phyloP scores from a whole-genome alignment of 2,888 invertebrate species.

The Drosophila picticornis region DNA sequence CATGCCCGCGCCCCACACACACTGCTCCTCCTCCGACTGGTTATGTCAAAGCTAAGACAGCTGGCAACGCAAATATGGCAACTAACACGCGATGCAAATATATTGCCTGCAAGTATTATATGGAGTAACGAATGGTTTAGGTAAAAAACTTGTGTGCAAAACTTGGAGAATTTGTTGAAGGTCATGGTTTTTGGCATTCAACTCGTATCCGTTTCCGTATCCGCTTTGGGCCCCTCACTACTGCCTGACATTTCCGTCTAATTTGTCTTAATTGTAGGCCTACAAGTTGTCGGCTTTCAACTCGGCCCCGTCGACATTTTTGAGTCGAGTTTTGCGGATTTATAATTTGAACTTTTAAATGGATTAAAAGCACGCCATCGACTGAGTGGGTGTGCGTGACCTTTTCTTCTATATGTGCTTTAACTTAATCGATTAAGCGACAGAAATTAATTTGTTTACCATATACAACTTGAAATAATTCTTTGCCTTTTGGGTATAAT shows the following conservation, averaged over 20 bases:
- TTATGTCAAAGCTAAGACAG: conserved; percentile 82
- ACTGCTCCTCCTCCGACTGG: conserved; percentile 37
- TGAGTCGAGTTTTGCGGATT: conserved; percentile 46
- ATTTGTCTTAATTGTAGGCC: conserved; percentile 70
- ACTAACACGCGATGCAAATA: conserved; percentile 74
- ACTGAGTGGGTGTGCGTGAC: not conserved
- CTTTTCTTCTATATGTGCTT: not conserved
- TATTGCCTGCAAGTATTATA: conserved; percentile 1
- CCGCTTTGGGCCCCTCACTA: conserved; percentile 14
- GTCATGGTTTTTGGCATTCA: conserved; percentile 55
- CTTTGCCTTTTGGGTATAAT: conserved; percentile 62
- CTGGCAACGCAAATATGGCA: conserved; percentile 78
- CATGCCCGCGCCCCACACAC: not conserved
- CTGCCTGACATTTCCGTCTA: conserved; percentile 70
- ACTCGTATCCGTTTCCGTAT: conserved; percentile 49
- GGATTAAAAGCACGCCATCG: conserved; percentile 64
- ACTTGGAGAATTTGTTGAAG: conserved; percentile 42
- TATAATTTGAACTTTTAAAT: conserved; percentile 50
- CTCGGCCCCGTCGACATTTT: conserved; percentile 58
- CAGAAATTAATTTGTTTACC: conserved; percentile 34
- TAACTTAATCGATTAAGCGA: conserved; percentile 38
- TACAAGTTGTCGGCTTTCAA: conserved; percentile 16
- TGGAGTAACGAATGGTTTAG: not conserved
- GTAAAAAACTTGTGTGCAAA: conserved; percentile 14
- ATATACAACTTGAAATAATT: conserved; percentile 69